Evolutionary conservation across 2,888 invertebrate species (phyloP), one percentile per base, ranked within the genome.

Genomic region (Epirrhoe alternata): DNA sequence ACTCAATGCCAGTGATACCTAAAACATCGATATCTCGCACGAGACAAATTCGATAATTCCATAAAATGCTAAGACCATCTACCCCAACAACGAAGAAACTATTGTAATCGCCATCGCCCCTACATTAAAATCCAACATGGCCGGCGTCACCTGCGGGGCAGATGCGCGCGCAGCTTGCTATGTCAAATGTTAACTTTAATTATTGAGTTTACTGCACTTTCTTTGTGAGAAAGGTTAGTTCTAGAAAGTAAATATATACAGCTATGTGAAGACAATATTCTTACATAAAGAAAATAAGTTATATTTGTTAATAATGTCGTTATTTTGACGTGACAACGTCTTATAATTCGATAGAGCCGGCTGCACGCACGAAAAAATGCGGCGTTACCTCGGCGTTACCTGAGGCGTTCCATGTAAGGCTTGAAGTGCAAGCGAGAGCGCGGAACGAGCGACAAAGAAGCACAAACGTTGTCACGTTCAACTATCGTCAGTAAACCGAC

Each of bases 121-220:
- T 63, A 12, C 47, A 31, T 56, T 69, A 50, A 75, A 72, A 74
- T 66, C 68, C 74, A 77, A 75, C 54, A 83, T 83, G 85, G 82
- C 84, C 78, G 73, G 69, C 66, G 76, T 75, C 88, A 88, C 88
- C 88, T 88, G 89, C 87, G 70, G 66, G 77, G 82, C 88, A 89
- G 88, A 87, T 89, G 88, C 79, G 77, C 73, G 71, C 70, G 79
- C 88, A 87, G 87, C 87, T 86, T 87, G 87, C 60, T 24, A 49
- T 67, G 64, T 64, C 81, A 82, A 78, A 78, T 38, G 69, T 57
- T 69, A 71, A 71, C 69, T 73, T 65, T 69, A 69, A 71, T 70
- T 67, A 58, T 31, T 54, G 59, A 47, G 59, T 64, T 52, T 55
- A 35, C 35, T 51, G 7, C 14, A 51, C 53, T 66, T 14, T 59